Conservation (phyloP, 2,113 vertebrate species). For the Martes martes region DNA sequence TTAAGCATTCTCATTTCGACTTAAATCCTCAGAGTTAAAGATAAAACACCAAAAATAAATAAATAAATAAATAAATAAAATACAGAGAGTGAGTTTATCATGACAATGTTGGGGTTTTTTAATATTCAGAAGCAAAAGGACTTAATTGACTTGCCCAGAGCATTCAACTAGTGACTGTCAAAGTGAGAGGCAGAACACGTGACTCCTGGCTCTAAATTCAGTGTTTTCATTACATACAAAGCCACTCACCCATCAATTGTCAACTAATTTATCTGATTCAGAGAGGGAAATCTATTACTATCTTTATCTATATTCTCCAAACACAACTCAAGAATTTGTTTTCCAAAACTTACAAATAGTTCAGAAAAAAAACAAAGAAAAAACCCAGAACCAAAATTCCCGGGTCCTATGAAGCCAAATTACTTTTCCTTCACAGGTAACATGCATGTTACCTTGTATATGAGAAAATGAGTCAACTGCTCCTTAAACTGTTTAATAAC, state of each 20-base stretch:
- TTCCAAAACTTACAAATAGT: not conserved
- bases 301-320: not conserved
- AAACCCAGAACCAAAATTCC: not conserved
- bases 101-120: not conserved
- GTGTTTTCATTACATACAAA: not conserved
- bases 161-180: not conserved
- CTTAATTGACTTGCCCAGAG: not conserved
- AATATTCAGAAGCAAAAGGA: not conserved
- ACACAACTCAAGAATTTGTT: not conserved
- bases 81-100: not conserved
- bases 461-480: not conserved
- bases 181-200: not conserved
- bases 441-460: not conserved
- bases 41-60: not conserved
- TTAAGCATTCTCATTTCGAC: slow-evolving; percentile 21
- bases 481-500: not conserved
- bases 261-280: not conserved
- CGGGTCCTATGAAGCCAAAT: not conserved
- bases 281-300: not conserved
- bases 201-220: not conserved
- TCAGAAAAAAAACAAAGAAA: not conserved
- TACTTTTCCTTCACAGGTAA: not conserved
- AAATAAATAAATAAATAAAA: not conserved
- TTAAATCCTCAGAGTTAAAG: not conserved
- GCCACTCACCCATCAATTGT: not conserved